Conservation (phyloP, 2,797 vertebrate genomes). For the Morus bassanus region DNA sequence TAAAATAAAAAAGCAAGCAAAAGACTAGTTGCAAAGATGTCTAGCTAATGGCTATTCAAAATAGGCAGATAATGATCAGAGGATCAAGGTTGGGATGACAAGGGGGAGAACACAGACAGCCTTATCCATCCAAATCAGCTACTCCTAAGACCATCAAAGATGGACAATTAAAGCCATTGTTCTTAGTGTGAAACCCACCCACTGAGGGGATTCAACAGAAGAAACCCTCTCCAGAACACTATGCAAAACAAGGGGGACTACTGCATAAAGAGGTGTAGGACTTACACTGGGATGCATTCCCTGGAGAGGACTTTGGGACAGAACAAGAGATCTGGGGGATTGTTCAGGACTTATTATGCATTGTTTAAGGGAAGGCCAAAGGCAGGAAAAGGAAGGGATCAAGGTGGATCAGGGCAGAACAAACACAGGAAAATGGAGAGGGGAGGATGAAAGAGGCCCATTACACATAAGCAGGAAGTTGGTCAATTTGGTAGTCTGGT, state of each 20-base stretch:
- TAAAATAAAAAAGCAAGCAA: background rate
- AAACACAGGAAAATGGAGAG: background rate
- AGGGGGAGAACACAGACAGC: background rate
- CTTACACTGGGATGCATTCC: background rate
- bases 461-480: background rate
- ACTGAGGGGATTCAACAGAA: background rate
- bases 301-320: background rate
- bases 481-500: background rate
- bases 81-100: background rate
- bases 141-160: background rate
- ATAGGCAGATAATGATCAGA: background rate
- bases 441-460: background rate
- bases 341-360: background rate
- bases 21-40: background rate
- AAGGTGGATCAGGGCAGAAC: background rate
- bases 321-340: background rate
- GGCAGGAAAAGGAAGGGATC: background rate
- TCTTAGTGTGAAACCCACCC: background rate
- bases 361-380: background rate
- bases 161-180: background rate
- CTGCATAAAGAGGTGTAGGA: background rate
- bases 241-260: background rate
- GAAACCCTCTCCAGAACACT: background rate
- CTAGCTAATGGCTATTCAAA: background rate
- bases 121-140: background rate